These are phyloP conservation scores for Thymallus thymallus DNA, from an alignment of 2,113 vertebrate species.

Conservation along the genomic window DNA sequence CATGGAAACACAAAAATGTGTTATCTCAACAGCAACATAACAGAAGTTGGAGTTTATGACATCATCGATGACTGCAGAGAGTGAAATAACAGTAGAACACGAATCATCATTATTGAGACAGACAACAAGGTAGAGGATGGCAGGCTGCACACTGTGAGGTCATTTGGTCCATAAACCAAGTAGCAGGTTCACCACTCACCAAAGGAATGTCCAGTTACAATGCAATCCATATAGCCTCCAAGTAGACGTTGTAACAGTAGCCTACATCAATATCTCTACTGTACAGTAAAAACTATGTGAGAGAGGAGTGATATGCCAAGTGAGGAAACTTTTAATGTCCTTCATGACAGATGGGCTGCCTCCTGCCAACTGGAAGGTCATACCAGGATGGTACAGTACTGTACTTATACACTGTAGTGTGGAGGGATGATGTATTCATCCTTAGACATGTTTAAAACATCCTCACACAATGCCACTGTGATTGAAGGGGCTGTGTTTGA, in stretches of 20 bases:
- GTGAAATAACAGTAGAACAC: neutral
- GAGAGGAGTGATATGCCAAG: neutral
- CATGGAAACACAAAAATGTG: constrained; percentile 1
- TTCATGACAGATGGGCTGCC: constrained; percentile 10
- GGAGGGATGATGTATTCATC: constrained; percentile 39
- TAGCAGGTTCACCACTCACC: neutral
- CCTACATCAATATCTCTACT: neutral
- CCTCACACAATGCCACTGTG: no score
- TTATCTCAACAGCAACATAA: neutral
- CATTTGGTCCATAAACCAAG: neutral
- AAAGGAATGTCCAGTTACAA: neutral
- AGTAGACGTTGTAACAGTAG: neutral
- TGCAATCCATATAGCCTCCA: neutral
- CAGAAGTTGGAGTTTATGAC: neutral
- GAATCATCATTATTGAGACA: neutral
- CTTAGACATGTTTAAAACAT: constrained; percentile 3
- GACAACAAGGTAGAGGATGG: no score
- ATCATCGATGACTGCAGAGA: neutral
- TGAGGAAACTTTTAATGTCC: neutral
- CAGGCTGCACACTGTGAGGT: neutral
- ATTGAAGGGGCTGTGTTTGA: no score
- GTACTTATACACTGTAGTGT: constrained; percentile 8
- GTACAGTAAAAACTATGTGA: no score
- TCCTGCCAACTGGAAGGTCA: constrained; percentile 25
- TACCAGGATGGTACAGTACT: constrained; percentile 22